Base-by-base conservation (phyloP, 2,888 invertebrate genomes). In the Drosophila imparisetae region DNA sequence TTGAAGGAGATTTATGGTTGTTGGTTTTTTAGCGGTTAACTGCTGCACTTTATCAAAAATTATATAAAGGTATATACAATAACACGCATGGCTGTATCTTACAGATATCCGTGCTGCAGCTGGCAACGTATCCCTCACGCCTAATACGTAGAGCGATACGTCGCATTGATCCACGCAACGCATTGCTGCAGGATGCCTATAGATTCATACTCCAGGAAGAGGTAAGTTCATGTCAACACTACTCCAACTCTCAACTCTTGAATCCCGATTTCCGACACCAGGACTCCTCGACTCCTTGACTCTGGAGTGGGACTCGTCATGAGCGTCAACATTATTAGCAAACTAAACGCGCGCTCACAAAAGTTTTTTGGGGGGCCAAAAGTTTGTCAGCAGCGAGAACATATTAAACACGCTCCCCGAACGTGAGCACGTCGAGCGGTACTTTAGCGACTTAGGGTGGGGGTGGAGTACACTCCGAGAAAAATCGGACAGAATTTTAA, bases 91-190 rank as follows among this genome's bases (percentile, higher is more conserved):
- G 11, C n/a, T 38, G 7, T 40, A 21, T 55, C 66, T 86, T 82
- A 45, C 81, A 93, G 93, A 78, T 93, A 59, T 84, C 85, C 57
- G 83, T 91, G 74, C 80, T 85, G 57, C 91, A 91, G 64, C 81
- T 93, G 63, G 92, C 91, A 63, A 80, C 88, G 27, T 93, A 91
- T 87, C 93, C 93, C n/a, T 93, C 93, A 4, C 82, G 89, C 32
- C 86, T 91, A 63, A 92, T 93, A 81, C 91, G 91, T 69, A 90
- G 89, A 86, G 89, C 92, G 69, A 82, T 93, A 55, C 88, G 85
- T 21, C 83, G 83, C 80, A 90, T 93, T 75, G 82, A 91, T 83
- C 66, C 77, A 13, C 90, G 81, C 27, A 81, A 84, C 58, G 55
- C 86, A 8, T 82, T 90, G 64, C 83, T 93, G 4, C 78, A 75